Evolutionary conservation across 1,140 invertebrate species (phyloP), one percentile per base, ranked within the genome.

Genomic region (Macrocentrus cingulum): DNA sequence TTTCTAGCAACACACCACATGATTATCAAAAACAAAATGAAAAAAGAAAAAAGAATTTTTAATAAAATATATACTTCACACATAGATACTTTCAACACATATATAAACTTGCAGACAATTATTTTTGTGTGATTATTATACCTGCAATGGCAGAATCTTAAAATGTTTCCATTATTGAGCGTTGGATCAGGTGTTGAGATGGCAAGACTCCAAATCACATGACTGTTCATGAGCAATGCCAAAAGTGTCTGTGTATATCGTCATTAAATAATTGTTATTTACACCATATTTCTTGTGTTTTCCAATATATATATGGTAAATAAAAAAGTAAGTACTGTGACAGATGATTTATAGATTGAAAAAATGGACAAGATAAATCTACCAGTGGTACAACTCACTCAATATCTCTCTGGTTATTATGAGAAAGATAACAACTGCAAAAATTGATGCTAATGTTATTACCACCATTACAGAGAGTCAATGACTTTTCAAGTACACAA

Each of bases 161-260:
- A 44, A 58, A 51, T 58, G 41, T 63, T 62, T 53, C 52, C 59
- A 56, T 62, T 57, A 50, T 56, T 45, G 60, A 41, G 56, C 46
- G 39, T 54, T n/a, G 36, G 32, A 61, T 63, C 60, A 58, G 56
- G 61, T 64, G 64, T 59, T 65, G 56, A 42, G 57, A 67, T 72
- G 69, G 70, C 69, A 69, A 51, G 46, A 51, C 37, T 72, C 69
- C 69, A 72, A 71, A 68, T 71, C 66, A 68, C 66, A 72, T 70
- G 69, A 72, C 18, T 50, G 16, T 45, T 51, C 44, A 65, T 55
- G 61, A 58, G 56, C 60, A 36, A 59, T 55, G 46, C 46, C 46
- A 49, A 49, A 49, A 49, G 23, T 29, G 15, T 29, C 25, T 5
- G 11, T 49, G n/a, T 23, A 2, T 46, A 36, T 34, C 22, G 22